Conservation (phyloP, 2,888 invertebrate genomes). For the Pheosia gnoma region DNA sequence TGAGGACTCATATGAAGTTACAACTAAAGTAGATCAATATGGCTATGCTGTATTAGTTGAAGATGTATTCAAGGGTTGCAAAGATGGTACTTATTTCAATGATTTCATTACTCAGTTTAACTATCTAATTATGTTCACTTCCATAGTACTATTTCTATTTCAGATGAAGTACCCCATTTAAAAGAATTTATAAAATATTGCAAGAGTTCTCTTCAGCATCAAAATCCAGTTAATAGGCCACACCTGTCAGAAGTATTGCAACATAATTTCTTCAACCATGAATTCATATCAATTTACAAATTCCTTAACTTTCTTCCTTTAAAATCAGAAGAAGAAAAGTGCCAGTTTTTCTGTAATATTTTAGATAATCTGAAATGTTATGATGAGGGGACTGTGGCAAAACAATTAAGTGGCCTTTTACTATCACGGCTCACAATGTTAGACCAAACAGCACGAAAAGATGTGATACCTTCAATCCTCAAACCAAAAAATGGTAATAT, state of each 20-base stretch:
- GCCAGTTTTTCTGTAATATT: conserved; percentile 90
- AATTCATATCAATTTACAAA: conserved; percentile 92
- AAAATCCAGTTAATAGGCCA: conserved; percentile 86
- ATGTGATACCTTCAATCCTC: conserved; percentile 88
- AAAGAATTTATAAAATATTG: conserved; percentile 89
- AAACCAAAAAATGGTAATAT: conserved; percentile 87
- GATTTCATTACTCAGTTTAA: not conserved
- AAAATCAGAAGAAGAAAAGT: conserved; percentile 90
- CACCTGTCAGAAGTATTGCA: conserved; percentile 86
- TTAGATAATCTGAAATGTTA: conserved; percentile 87
- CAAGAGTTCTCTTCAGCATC: conserved; percentile 86
- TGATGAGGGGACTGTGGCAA: conserved; percentile 92
- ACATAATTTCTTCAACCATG: conserved; percentile 93
- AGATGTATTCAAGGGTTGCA: conserved; percentile 87
- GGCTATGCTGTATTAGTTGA: conserved; percentile 90
- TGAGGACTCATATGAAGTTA: conserved; percentile 84
- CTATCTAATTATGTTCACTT: not conserved
- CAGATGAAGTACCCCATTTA: conserved; percentile 88
- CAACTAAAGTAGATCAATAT: conserved; percentile 88
- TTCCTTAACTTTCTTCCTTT: conserved; percentile 93
- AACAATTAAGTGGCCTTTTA: conserved; percentile 90
- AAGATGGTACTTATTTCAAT: conserved; percentile 75
- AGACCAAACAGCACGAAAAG: conserved; percentile 90
- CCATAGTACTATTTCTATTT: conserved; percentile 33
- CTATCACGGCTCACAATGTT: conserved; percentile 93